Percentiles rank a stretch among this genome's conserved stretches.
These are phyloP conservation scores for Prosapia bicincta DNA, from an alignment of 2,888 invertebrate genomes.

Conservation along the genomic window DNA sequence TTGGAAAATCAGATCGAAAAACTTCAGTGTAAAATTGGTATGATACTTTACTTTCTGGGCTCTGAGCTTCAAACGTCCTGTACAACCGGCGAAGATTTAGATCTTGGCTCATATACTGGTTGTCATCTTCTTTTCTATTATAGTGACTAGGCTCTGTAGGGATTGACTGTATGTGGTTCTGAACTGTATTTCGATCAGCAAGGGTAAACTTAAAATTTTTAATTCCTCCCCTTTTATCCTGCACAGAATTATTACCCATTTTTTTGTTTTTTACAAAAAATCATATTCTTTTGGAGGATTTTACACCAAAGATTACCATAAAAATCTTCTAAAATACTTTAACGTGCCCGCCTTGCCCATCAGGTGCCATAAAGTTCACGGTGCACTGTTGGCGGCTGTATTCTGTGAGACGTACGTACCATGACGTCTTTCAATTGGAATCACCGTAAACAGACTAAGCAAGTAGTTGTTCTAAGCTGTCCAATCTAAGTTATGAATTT, in stretches of 20 bases:
- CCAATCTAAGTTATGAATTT: not conserved
- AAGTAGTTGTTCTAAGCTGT: not conserved
- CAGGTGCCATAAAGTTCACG: not conserved
- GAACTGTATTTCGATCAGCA: not conserved
- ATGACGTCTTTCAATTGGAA: slow-evolving; percentile 8
- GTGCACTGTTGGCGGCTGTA: not conserved
- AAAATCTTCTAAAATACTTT: not conserved
- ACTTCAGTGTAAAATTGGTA: slow-evolving; percentile 3
- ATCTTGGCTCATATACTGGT: not conserved
- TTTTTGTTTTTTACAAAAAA: not conserved
- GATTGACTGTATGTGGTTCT: not conserved
- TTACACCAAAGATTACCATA: not conserved
- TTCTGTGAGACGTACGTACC: not conserved
- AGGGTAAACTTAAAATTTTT: not conserved
- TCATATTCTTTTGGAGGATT: not conserved
- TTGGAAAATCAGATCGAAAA: not conserved
- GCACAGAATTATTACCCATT: not conserved
- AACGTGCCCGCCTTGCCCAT: not conserved
- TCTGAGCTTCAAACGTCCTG: not conserved
- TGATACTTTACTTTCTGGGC: not conserved
- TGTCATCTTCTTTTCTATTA: not conserved
- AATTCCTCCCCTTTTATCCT: not conserved
- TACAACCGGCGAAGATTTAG: not conserved
- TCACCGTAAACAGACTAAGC: not conserved
- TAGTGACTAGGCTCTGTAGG: not conserved